A percentile compares a stretch with the other conserved stretches of the same genome.
Conservation (phyloP, 2,888 invertebrate genomes). For the Apantesis nais region DNA sequence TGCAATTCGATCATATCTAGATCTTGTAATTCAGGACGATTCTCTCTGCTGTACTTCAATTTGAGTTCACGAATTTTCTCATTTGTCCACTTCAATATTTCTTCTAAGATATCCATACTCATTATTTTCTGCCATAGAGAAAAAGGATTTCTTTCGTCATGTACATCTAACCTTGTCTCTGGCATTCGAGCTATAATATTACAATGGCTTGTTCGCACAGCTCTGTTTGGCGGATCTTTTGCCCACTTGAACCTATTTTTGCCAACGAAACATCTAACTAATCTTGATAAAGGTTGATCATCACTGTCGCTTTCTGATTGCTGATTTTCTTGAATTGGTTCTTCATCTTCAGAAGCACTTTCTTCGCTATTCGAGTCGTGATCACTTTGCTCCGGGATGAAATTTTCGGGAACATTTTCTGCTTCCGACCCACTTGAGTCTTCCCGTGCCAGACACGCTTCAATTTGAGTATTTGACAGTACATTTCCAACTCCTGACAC, state of each 20-base stretch:
- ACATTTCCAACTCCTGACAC: too few species aligned
- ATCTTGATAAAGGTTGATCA: conserved; percentile 21
- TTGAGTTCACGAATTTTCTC: conserved; percentile 12
- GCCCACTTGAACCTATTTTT: conserved; percentile 30
- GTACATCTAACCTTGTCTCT: conserved; percentile 15
- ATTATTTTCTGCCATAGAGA: conserved; percentile 15
- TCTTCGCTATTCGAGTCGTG: conserved; percentile 22
- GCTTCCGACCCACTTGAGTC: conserved; percentile 24
- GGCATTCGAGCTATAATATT: conserved; percentile 24
- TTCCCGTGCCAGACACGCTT: conserved; percentile 15
- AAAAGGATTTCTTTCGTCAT: conserved; percentile 19
- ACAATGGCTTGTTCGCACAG: conserved; percentile 26
- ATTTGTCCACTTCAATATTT: conserved; percentile 11
- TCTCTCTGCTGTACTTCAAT: conserved; percentile 8
- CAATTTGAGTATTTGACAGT: too few species aligned
- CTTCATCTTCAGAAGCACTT: conserved; percentile 23
- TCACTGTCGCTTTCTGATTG: conserved; percentile 18
- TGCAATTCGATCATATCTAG: conserved; percentile 25
- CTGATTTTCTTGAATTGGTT: conserved; percentile 19
- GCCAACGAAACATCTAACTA: conserved; percentile 24
- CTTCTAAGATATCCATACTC: conserved; percentile 12
- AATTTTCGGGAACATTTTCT: conserved; percentile 19
- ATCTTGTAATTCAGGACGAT: conserved; percentile 22
- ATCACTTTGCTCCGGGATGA: conserved; percentile 12
- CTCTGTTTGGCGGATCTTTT: conserved; percentile 15